Conservation (phyloP, 2,888 invertebrate genomes). For the Dromius quadrimaculatus region DNA sequence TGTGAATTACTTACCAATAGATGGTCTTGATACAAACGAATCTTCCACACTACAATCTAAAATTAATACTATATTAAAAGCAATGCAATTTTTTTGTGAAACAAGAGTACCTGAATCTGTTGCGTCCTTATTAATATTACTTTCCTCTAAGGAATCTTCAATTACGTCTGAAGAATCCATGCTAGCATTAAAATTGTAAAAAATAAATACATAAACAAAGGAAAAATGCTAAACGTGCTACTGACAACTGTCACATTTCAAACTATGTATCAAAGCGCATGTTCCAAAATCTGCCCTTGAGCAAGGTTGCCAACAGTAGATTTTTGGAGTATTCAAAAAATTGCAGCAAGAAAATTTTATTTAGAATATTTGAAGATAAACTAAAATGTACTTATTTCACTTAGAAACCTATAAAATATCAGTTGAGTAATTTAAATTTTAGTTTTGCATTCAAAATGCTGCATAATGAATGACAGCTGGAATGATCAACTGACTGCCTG, state of each 20-base stretch:
- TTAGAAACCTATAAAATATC: no score
- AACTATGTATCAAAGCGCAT: not conserved
- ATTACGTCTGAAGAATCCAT: conserved; percentile 18
- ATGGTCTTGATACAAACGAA: not conserved
- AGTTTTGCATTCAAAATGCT: no score
- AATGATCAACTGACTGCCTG: no score
- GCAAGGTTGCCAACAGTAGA: no score
- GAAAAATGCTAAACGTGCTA: not conserved
- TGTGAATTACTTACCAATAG: not conserved
- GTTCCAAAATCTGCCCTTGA: not conserved
- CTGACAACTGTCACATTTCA: conserved; percentile 12
- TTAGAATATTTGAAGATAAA: no score
- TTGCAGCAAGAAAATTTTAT: no score
- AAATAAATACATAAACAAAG: not conserved
- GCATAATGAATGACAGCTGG: no score
- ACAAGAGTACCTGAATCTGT: not conserved
- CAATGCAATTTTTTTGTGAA: no score
- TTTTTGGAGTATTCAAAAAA: no score
- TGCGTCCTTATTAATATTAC: not conserved
- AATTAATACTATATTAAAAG: not conserved
- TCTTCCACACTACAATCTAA: conserved; percentile 4
- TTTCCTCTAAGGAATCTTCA: conserved; percentile 19
- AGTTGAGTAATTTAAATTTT: no score
- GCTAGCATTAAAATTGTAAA: not conserved
- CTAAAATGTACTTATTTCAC: no score